Evolutionary conservation across 2,888 invertebrate species (phyloP), one percentile per base, ranked within the genome.

Genomic region (Melitaea athalia): DNA sequence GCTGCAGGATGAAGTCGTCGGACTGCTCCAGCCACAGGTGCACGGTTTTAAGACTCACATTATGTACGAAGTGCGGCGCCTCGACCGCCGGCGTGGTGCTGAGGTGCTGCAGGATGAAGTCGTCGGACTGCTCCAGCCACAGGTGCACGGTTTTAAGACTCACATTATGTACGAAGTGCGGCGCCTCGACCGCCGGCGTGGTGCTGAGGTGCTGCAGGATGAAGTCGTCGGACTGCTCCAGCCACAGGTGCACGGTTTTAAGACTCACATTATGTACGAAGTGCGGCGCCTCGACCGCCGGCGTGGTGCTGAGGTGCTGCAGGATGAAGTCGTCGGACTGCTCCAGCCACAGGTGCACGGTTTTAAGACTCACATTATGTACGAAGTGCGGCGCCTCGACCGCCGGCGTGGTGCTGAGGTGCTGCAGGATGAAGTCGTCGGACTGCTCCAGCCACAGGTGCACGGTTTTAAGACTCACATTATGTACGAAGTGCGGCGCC

Each of bases 41-140:
- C 8, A 97, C 98, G 53, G 38, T 45, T 10, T 11, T 5, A 38
- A 6, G 47, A 80, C 86, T 74, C 59, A 98, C 98, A 93, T 97
- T 95, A 81, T 95, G 95, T 53, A 97, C 98, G 86, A 98, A 98
- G 91, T 98, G 97, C 70, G 97, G 97, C 68, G 97, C 96, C 85
- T 99, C 98, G 4, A 98, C 98, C 78, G 97, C 97, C 0, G 98
- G 98, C 64, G 98, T 96, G 69, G 98, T 98, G 74, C 98, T 98
- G 74, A 99, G 94, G 88, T 98, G 98, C 88, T 98, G 96, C 78
- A 98, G 94, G 70, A 99, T 97, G 89, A 98, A 97, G 78, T 98
- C 97, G 91, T 99, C 98, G n/a, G 96, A 95, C 85, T 98, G 97
- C 76, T 97, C 95, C 68, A 98, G 93, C 97, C 98, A 97, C 64